A percentile compares a stretch with the other conserved stretches of the same genome.
phyloP scores from a whole-genome alignment of 2,888 invertebrate genomes.

The Andrena bicolor region DNA sequence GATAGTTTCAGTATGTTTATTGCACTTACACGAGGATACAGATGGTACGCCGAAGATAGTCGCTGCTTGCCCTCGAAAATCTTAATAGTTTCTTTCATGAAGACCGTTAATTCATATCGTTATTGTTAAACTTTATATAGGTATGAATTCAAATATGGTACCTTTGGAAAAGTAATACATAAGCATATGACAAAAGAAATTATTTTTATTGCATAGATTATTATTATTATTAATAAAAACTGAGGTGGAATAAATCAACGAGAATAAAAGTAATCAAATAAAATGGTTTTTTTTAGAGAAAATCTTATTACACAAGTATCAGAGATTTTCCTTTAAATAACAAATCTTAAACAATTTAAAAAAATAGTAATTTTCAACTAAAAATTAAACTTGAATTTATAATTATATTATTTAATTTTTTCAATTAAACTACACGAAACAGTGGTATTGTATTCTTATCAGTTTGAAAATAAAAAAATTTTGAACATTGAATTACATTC shows the following conservation, averaged over 20 bases:
- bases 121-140: not conserved
- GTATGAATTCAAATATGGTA: too few relatives aligned
- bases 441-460: not conserved
- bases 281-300: not conserved
- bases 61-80: slow-evolving; percentile 2
- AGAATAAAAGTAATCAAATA: not conserved
- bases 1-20: slow-evolving; percentile 49
- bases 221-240: not conserved
- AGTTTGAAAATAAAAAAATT: not conserved
- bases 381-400: not conserved
- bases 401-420: not conserved
- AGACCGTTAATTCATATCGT: not conserved
- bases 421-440: not conserved
- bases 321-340: not conserved
- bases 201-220: not conserved
- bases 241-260: not conserved
- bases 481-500: not conserved
- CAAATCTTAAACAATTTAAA: not conserved
- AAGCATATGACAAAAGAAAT: not conserved
- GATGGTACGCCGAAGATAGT: slow-evolving; percentile 40
- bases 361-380: not conserved
- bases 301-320: not conserved
- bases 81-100: slow-evolving; percentile 2
- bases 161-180: too few relatives aligned
- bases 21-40: slow-evolving; percentile 37